Evolutionary conservation across 2,797 vertebrate genomes (phyloP).

Genomic region (Neopelma chrysocephalum): DNA sequence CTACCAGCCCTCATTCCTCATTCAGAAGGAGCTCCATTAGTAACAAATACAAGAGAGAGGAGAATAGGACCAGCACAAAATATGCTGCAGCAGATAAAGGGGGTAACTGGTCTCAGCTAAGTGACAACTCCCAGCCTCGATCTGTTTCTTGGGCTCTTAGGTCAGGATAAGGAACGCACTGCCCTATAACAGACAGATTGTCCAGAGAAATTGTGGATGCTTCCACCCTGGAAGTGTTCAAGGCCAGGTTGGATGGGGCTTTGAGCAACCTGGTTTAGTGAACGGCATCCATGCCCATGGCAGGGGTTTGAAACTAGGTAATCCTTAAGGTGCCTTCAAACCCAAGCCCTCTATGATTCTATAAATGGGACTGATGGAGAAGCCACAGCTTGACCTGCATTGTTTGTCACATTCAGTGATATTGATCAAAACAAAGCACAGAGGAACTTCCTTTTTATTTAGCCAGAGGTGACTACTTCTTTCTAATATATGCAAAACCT

Average conservation of each 20-base stretch:
- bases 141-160: neutral
- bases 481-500: neutral
- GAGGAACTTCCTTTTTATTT: neutral
- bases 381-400: neutral
- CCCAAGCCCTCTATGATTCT: neutral
- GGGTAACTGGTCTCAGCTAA: neutral
- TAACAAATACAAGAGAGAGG: neutral
- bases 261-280: neutral
- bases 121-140: neutral
- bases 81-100: neutral
- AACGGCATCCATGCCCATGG: neutral
- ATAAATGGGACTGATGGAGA: neutral
- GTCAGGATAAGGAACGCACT: neutral
- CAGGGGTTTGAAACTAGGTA: neutral
- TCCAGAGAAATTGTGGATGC: neutral
- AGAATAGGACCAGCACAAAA: neutral
- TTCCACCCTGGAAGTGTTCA: neutral
- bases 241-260: neutral
- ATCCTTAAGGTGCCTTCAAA: neutral
- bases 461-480: neutral
- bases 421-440: neutral
- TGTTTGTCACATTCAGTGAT: neutral
- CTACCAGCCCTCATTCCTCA: neutral
- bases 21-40: neutral
- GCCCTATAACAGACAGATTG: rapidly evolving